phyloP scores from a whole-genome alignment of 2,113 vertebrate species.

The Acanthochromis polyacanthus region DNA sequence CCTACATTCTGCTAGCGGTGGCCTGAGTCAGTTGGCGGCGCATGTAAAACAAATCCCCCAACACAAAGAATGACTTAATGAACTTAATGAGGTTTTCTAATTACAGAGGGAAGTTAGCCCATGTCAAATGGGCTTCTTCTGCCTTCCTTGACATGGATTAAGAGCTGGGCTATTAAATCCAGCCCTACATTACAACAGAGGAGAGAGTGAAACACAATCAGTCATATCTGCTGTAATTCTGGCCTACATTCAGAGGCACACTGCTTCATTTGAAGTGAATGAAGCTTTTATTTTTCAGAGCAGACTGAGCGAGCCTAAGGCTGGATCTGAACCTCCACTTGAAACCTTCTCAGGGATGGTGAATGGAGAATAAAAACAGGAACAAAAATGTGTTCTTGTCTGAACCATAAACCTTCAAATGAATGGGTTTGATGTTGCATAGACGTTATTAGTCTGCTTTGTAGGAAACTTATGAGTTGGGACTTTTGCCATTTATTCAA shows the following conservation, averaged over 20 bases:
- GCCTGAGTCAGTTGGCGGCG: conserved; percentile 62
- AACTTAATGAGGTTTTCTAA: conserved; percentile 85
- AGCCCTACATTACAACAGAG: conserved; percentile 53
- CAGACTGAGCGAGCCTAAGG: conserved; percentile 37
- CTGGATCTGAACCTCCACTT: conserved; percentile 38
- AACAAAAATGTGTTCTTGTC: conserved; percentile 32
- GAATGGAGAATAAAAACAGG: conserved; percentile 49
- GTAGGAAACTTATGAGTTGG: conserved; percentile 4
- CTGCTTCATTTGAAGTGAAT: conserved; percentile 49
- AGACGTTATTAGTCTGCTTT: conserved; percentile 19
- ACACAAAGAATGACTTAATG: conserved; percentile 80
- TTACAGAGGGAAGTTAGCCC: conserved; percentile 78
- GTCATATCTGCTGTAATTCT: conserved; percentile 61
- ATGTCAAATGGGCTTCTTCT: conserved; percentile 80
- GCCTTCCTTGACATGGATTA: conserved; percentile 78
- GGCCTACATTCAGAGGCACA: conserved; percentile 55
- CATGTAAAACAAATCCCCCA: conserved; percentile 81
- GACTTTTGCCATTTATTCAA: conserved; percentile 15
- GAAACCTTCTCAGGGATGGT: conserved; percentile 47
- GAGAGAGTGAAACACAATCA: conserved; percentile 47
- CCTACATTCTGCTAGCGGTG: conserved; percentile 27
- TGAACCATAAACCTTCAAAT: conserved; percentile 48
- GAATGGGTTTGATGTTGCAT: conserved; percentile 29
- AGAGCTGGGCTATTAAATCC: conserved; percentile 75
- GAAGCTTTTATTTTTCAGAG: conserved; percentile 49